Evolutionary conservation across 2,797 vertebrate species (phyloP).

Genomic region (Gymnocypris eckloni): DNA sequence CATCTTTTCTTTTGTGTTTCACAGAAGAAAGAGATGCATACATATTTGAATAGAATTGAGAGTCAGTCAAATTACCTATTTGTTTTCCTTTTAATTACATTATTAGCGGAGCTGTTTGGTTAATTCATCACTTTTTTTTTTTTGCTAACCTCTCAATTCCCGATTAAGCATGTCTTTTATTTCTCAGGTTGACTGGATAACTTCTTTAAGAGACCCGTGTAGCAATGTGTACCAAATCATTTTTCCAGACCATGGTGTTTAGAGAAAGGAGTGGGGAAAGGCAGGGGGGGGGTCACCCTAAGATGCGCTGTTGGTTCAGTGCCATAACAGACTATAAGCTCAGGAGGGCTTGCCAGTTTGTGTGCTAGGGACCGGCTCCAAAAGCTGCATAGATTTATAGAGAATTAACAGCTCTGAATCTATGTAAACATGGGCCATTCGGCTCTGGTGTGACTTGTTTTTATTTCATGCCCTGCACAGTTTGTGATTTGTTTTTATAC

Average conservation of each 20-base stretch:
- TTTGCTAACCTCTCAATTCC: not conserved
- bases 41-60: not conserved
- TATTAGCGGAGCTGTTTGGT: not conserved
- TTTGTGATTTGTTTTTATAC: conserved; percentile 36
- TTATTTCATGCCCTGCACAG: conserved; percentile 20
- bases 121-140: not conserved
- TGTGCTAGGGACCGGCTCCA: conserved; percentile 44
- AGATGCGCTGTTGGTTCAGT: conserved; percentile 58
- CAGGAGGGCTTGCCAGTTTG: conserved; percentile 61
- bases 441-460: conserved; percentile 48
- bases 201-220: conserved; percentile 33
- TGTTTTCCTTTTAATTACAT: not conserved
- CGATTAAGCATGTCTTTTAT: conserved; percentile 30
- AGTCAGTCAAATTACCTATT: too few relatives aligned
- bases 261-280: not conserved
- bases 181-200: conserved; percentile 38
- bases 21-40: not conserved
- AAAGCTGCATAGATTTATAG: conserved; percentile 55
- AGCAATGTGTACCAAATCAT: conserved; percentile 53
- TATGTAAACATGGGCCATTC: conserved; percentile 56
- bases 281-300: conserved; percentile 48
- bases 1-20: not conserved
- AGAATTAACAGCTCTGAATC: conserved; percentile 59
- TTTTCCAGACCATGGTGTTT: conserved; percentile 53
- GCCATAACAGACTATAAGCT: conserved; percentile 61